Conservation (phyloP, 2,797 vertebrate species). For the Anableps anableps region DNA sequence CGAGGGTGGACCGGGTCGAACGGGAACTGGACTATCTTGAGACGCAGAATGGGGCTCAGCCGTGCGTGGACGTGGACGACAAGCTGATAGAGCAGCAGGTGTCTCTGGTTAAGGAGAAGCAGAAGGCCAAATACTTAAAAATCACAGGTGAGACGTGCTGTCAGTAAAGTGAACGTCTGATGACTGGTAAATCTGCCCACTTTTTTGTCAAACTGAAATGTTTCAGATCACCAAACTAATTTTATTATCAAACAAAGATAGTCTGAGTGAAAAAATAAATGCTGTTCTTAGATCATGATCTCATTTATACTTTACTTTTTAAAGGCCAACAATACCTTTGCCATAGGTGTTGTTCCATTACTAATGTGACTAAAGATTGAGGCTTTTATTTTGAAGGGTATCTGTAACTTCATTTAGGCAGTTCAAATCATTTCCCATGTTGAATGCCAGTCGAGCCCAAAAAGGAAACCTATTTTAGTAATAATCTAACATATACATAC, state of each 20-base stretch:
- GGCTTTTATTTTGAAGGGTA: not conserved
- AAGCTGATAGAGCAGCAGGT: conserved; percentile 89
- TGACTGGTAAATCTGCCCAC: not conserved
- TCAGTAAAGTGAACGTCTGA: not conserved
- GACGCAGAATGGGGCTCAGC: conserved; percentile 90
- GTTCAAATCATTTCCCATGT: too few relatives aligned
- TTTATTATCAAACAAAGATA: not conserved
- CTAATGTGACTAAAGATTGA: not conserved
- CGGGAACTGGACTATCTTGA: conserved; percentile 96
- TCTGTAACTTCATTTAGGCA: not conserved
- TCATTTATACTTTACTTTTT: not conserved
- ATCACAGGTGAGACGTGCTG: conserved; percentile 85
- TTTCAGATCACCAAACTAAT: not conserved
- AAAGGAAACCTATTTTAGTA: not conserved
- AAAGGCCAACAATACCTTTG: not conserved
- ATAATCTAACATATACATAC: not conserved
- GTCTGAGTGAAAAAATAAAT: not conserved
- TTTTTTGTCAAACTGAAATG: not conserved
- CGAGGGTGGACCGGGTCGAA: conserved; percentile 92
- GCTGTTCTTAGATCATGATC: not conserved
- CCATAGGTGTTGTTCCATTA: not conserved
- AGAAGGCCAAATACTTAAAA: conserved; percentile 89
- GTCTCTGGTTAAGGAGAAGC: conserved; percentile 86
- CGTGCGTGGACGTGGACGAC: conserved; percentile 94
- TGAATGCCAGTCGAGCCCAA: not conserved